Percentiles rank a stretch among this genome's conserved stretches.
Evolutionary conservation across 2,888 invertebrate genomes (phyloP).

Genomic region (Sinohyriopsis cumingii): DNA sequence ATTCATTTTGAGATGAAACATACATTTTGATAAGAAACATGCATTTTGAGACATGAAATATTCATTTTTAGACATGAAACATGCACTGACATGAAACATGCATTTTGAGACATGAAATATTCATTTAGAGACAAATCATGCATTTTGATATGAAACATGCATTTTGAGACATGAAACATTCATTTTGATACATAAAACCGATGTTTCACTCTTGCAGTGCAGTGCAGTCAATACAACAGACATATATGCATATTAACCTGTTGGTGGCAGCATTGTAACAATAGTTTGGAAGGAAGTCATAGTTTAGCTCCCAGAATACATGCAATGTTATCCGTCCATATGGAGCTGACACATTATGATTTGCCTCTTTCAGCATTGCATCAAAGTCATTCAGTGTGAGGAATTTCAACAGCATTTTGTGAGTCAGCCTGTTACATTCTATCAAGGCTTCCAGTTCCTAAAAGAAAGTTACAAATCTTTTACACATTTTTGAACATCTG

Average conservation of each 20-base stretch:
- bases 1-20: no score
- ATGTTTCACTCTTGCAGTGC: not conserved
- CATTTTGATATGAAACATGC: no score
- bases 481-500: not conserved
- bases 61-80: no score
- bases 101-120: no score
- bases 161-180: no score
- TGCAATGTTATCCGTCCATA: constrained; percentile 97
- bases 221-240: not conserved
- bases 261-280: constrained; percentile 99
- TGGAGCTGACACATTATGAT: constrained; percentile 97
- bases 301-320: constrained; percentile 98
- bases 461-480: not conserved
- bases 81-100: no score
- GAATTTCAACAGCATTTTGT: constrained; percentile 90
- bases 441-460: constrained; percentile 95
- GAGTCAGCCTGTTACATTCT: constrained; percentile 94
- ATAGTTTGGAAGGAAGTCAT: constrained; percentile 97
- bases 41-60: no score
- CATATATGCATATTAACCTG: constrained; percentile 76
- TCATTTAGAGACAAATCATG: no score
- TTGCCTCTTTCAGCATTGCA: constrained; percentile 94
- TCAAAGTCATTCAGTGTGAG: constrained; percentile 96
- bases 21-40: no score
- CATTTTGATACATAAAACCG: not conserved